These are phyloP conservation scores for Gymnocheta viridis DNA, from an alignment of 2,888 invertebrate species.

Conservation along the genomic window DNA sequence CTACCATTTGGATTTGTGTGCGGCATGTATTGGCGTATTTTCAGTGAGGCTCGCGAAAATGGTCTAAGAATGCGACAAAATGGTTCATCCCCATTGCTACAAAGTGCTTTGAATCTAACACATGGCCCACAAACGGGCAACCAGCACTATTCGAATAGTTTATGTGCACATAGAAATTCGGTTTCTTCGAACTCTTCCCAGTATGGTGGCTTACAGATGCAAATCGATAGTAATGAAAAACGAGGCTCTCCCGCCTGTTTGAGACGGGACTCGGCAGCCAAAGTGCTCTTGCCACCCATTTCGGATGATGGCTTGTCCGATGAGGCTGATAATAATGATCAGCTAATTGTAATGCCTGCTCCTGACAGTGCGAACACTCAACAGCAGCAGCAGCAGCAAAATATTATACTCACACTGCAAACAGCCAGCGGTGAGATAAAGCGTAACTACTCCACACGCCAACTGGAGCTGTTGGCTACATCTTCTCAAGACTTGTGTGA, in stretches of 20 bases:
- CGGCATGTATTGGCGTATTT: slow-evolving; percentile 82
- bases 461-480: slow-evolving; percentile 78
- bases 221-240: slow-evolving; percentile 78
- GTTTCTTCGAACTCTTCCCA: slow-evolving; percentile 78
- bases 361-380: slow-evolving; percentile 40
- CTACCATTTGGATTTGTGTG: slow-evolving; percentile 82
- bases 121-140: slow-evolving; percentile 72
- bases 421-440: slow-evolving; percentile 81
- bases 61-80: slow-evolving; percentile 82
- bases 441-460: slow-evolving; percentile 81
- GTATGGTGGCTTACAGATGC: slow-evolving; percentile 80
- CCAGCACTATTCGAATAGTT: slow-evolving; percentile 75
- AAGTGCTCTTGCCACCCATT: slow-evolving; percentile 77
- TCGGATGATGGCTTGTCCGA: slow-evolving; percentile 77
- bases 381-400: slow-evolving; percentile 52
- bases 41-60: slow-evolving; percentile 82
- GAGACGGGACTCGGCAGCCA: slow-evolving; percentile 80
- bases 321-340: slow-evolving; percentile 70
- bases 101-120: slow-evolving; percentile 81
- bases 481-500: slow-evolving; percentile 80
- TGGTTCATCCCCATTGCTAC: slow-evolving; percentile 81
- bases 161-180: slow-evolving; percentile 79
- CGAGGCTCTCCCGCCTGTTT: slow-evolving; percentile 75
- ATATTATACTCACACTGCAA: slow-evolving; percentile 79
- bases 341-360: slow-evolving; percentile 73